Evolutionary conservation across 2,888 invertebrate species (phyloP), one percentile per base, ranked within the genome.

Genomic region (Neoascia interrupta): DNA sequence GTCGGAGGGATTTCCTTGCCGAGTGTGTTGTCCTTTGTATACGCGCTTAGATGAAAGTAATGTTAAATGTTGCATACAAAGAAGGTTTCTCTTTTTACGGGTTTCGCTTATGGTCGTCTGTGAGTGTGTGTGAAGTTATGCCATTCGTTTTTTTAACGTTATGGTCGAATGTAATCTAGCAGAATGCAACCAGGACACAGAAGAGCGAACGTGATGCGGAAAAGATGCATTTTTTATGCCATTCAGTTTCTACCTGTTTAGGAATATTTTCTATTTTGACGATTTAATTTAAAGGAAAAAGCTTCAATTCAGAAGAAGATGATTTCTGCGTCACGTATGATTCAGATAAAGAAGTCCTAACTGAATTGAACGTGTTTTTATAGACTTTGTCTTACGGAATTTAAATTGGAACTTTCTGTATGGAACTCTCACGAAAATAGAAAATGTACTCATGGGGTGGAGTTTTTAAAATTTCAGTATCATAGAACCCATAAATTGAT

Each of bases 41-140:
- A 15, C 21, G 41, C 47, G 53, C 58, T 66, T 70, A 68, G 79
- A 79, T 73, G 66, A 66, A 60, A 66, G 64, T 72, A 64, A 72
- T 64, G 72, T 76, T 76, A 72, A 72, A 72, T 76, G 72, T 70
- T 75, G 45, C 70, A 64, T 70, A 64, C 53, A 61, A 70, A n/a
- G 45, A 51, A 31, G 28, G 5, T 8, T 26, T 26, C 26, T 26
- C 26, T 26, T 26, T 26, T 26, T 5, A 5, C 26, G 5, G 8
- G 31, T 31, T 31, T 31, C n/a, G n/a, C n/a, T 31, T n/a, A 3
- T 31, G 4, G 2, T 4, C n/a, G 8, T 31, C 31, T 31, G 31
- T 31, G 31, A n/a, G 8, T 6, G n/a, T n/a, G 18, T 47, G 34
- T 49, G 54, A 49, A 36, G 61, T 56, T 28, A 53, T 70, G 51